Evolutionary conservation across 2,888 invertebrate genomes (phyloP).

Genomic region (Cryptus armator): DNA sequence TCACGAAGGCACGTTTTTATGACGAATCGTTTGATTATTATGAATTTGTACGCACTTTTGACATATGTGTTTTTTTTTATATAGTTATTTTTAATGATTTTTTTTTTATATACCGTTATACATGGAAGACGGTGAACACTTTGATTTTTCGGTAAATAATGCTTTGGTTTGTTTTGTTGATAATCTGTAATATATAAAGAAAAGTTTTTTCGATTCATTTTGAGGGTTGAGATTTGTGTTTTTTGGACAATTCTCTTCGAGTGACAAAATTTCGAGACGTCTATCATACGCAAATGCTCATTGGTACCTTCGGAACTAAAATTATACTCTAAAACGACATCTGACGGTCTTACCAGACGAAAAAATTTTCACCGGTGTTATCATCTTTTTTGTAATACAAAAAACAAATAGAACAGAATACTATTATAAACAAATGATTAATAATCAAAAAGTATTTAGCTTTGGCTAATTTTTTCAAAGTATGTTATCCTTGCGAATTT

Average conservation of each 20-base stretch:
- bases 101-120: conserved; percentile 14
- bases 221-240: background rate
- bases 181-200: background rate
- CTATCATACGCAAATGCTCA: background rate
- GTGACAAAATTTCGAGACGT: conserved; percentile 6
- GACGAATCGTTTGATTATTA: conserved; percentile 19
- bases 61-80: conserved; percentile 14
- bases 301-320: background rate
- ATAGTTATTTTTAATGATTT: background rate
- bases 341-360: too few relatives aligned
- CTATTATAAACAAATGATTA: too few relatives aligned
- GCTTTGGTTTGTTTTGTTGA: conserved; percentile 13
- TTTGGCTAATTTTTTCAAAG: too few relatives aligned
- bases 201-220: conserved; percentile 2
- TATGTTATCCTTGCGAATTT: too few relatives aligned
- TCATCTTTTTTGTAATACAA: too few relatives aligned
- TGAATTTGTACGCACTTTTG: conserved; percentile 48
- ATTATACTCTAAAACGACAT: background rate
- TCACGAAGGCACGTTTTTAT: conserved; percentile 57
- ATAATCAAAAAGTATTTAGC: too few relatives aligned
- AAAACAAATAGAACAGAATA: too few relatives aligned
- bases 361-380: too few relatives aligned
- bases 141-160: conserved; percentile 40
- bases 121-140: conserved; percentile 60
- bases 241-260: background rate